Evolutionary conservation across 2,113 vertebrate species (phyloP).

Genomic region (Butorides virescens): DNA sequence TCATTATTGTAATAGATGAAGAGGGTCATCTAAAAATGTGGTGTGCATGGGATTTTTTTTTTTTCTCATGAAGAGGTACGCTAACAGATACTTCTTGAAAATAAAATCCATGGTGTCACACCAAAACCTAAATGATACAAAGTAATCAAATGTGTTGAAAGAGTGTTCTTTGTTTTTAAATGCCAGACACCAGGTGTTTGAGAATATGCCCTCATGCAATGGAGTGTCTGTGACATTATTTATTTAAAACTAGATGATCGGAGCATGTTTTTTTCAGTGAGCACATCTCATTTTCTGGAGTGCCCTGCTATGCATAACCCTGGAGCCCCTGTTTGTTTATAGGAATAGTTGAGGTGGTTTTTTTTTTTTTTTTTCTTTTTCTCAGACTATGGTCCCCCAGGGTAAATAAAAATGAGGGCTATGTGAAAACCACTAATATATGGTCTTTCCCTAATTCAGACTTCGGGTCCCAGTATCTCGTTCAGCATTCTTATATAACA

Average conservation of each 20-base stretch:
- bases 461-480: not conserved
- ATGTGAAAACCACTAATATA: not conserved
- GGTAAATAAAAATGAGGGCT: constrained; percentile 63
- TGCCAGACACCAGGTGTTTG: not conserved
- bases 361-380: not conserved
- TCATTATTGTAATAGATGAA: not conserved
- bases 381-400: constrained; percentile 13
- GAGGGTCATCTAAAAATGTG: not conserved
- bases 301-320: not conserved
- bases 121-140: not conserved
- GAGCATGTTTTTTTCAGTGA: constrained; percentile 4
- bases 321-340: constrained; percentile 21
- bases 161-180: not conserved
- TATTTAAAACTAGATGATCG: constrained; percentile 40
- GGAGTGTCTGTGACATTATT: constrained; percentile 47
- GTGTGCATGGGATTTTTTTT: not conserved
- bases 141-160: not conserved
- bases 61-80: not conserved
- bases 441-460: not conserved
- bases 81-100: not conserved
- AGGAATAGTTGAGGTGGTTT: not conserved
- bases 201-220: not conserved
- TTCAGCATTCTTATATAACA: constrained; percentile 36
- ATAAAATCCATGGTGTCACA: not conserved
- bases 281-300: constrained; percentile 47